Evolutionary conservation across 2,797 vertebrate species (phyloP).

Genomic region (Clarias pachynema): DNA sequence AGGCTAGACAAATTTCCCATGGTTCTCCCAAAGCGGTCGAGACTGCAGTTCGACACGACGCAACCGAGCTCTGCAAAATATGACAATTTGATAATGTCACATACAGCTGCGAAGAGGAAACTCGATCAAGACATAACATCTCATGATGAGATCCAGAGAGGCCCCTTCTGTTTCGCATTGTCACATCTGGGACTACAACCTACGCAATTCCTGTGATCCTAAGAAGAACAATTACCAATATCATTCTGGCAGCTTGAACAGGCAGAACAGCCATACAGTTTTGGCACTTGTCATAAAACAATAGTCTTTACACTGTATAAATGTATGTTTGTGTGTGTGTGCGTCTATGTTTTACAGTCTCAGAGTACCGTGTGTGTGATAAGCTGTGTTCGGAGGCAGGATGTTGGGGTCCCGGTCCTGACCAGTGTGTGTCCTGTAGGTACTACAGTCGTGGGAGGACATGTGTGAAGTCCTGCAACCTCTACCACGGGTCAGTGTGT

Average conservation of each 20-base stretch:
- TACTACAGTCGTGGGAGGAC: constrained; percentile 86
- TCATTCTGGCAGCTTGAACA: too few relatives aligned
- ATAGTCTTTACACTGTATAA: background rate
- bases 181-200: background rate
- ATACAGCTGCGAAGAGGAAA: background rate
- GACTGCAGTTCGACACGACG: background rate
- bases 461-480: constrained; percentile 89
- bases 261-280: too few relatives aligned
- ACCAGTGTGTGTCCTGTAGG: constrained; percentile 92
- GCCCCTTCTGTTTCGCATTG: background rate
- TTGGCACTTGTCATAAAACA: background rate
- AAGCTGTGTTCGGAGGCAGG: constrained; percentile 87
- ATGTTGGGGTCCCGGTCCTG: constrained; percentile 92
- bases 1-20: background rate
- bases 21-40: background rate
- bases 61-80: background rate
- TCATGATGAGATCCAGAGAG: background rate
- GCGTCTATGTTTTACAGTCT: constrained; percentile 70
- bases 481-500: constrained; percentile 86
- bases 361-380: constrained; percentile 89
- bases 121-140: background rate
- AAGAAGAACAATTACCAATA: background rate
- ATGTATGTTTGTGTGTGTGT: background rate
- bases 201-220: background rate
- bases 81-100: background rate